Evolutionary conservation across 30 jellyfish, hydroid and myxozoan species (phyloP).

Genomic region (Hydra vulgaris): DNA sequence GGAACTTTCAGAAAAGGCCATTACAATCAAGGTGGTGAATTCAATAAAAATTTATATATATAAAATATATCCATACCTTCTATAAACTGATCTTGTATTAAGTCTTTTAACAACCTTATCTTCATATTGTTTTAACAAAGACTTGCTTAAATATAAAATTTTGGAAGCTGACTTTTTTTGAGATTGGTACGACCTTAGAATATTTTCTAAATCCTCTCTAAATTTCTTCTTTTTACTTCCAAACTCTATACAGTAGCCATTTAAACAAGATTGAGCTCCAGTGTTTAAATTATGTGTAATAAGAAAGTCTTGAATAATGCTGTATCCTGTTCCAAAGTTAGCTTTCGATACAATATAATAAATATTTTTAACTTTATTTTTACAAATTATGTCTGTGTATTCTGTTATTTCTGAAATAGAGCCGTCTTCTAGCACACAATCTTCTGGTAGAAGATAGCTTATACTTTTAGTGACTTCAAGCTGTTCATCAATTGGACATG

Average conservation of each 20-base stretch:
- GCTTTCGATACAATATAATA: constrained; percentile 25
- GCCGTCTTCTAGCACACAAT: constrained; percentile 14
- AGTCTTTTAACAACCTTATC: constrained; percentile 10
- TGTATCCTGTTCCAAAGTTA: constrained; percentile 18
- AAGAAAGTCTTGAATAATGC: constrained; percentile 23
- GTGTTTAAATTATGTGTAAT: neutral
- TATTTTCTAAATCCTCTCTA: constrained; percentile 5
- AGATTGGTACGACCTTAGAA: constrained; percentile 8
- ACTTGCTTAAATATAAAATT: constrained; percentile 18
- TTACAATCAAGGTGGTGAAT: no score
- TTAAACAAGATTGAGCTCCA: constrained; percentile 8
- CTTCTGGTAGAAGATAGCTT: neutral
- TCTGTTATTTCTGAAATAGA: constrained; percentile 26
- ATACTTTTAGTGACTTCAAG: neutral
- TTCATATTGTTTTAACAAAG: constrained; percentile 8
- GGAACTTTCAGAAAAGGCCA: no score
- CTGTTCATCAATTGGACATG: neutral
- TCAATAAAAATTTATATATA: no score
- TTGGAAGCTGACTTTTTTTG: constrained; percentile 18
- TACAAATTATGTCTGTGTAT: constrained; percentile 23
- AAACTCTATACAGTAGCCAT: constrained; percentile 22
- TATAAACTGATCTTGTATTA: constrained; percentile 9
- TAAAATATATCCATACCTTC: no score
- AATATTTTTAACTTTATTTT: constrained; percentile 5
- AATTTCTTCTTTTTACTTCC: neutral